phyloP scores from a whole-genome alignment of 2,888 invertebrate genomes.

The Protodeltote pygarga region DNA sequence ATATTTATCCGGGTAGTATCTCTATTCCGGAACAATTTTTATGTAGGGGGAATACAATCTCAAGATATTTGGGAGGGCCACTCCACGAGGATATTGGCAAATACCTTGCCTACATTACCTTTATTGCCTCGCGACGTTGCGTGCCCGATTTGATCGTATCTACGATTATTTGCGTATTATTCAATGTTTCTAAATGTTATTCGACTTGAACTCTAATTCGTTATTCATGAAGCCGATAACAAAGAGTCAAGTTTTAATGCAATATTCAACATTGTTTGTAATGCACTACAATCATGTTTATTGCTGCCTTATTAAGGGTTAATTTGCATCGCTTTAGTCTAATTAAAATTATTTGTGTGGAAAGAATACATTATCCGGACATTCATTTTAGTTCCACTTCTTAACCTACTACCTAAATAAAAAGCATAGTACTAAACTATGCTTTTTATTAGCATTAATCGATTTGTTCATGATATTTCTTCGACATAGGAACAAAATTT shows the following conservation, averaged over 20 bases:
- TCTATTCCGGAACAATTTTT: constrained; percentile 87
- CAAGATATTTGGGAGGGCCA: constrained; percentile 85
- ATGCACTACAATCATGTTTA: constrained; percentile 36
- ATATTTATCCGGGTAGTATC: constrained; percentile 87
- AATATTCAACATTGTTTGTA: constrained; percentile 47
- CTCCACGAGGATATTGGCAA: constrained; percentile 85
- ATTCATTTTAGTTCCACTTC: constrained; percentile 13
- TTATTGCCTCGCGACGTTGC: constrained; percentile 83
- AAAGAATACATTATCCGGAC: constrained; percentile 16
- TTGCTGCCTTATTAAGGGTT: constrained; percentile 9
- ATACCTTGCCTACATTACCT: constrained; percentile 86
- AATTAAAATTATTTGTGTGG: constrained; percentile 34
- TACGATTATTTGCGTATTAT: constrained; percentile 76
- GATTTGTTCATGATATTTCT: constrained; percentile 7
- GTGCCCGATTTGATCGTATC: constrained; percentile 78
- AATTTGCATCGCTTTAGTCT: constrained; percentile 23
- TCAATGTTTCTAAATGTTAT: constrained; percentile 76
- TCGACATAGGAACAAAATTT: not conserved
- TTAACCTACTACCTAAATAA: constrained; percentile 1
- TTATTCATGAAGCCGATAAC: constrained; percentile 59
- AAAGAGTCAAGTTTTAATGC: constrained; percentile 50
- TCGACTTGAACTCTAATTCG: constrained; percentile 63
- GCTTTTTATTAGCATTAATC: constrained; percentile 11
- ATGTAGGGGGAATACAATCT: constrained; percentile 86
- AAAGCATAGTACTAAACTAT: no score